These are phyloP conservation scores for Scolanthus callimorphus DNA, from an alignment of 92 coral and sea anemone genomes.

Conservation along the genomic window DNA sequence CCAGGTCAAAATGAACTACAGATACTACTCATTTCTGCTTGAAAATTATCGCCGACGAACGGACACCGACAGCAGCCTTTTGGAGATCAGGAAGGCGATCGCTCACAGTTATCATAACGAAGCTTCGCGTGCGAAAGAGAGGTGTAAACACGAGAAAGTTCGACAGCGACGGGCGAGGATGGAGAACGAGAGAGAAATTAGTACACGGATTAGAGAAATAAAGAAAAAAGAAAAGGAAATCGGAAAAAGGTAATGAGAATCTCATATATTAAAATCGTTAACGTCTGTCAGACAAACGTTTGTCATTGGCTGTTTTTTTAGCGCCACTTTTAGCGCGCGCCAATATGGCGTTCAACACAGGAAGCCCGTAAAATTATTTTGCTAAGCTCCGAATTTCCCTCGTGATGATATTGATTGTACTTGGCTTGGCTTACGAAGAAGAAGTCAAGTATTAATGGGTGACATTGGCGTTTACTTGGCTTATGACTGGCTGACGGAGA, in stretches of 20 bases:
- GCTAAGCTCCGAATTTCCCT: no score
- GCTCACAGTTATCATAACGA: conserved; percentile 44
- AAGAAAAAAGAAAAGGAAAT: conserved; percentile 52
- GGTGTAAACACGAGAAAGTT: conserved; percentile 56
- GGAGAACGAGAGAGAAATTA: conserved; percentile 37
- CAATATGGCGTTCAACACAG: no score
- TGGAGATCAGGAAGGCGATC: conserved; percentile 51
- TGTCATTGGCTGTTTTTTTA: no score
- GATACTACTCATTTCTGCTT: conserved; percentile 45
- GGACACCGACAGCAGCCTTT: conserved; percentile 19
- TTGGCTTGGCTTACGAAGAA: no score
- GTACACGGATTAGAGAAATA: conserved; percentile 38
- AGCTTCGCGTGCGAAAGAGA: conserved; percentile 32
- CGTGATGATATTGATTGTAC: no score
- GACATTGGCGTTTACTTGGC: no score
- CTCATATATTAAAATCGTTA: no score
- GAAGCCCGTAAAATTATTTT: no score
- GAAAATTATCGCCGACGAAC: conserved; percentile 54
- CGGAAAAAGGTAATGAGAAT: conserved; percentile 35
- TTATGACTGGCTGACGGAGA: no score
- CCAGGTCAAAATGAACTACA: conserved; percentile 40
- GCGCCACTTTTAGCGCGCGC: no score
- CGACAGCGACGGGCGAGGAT: conserved; percentile 48
- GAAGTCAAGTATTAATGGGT: no score
- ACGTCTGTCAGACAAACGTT: no score